Evolutionary conservation across 2,888 invertebrate genomes (phyloP), one percentile per base, ranked within the genome.

Genomic region (Cantharis lateralis): DNA sequence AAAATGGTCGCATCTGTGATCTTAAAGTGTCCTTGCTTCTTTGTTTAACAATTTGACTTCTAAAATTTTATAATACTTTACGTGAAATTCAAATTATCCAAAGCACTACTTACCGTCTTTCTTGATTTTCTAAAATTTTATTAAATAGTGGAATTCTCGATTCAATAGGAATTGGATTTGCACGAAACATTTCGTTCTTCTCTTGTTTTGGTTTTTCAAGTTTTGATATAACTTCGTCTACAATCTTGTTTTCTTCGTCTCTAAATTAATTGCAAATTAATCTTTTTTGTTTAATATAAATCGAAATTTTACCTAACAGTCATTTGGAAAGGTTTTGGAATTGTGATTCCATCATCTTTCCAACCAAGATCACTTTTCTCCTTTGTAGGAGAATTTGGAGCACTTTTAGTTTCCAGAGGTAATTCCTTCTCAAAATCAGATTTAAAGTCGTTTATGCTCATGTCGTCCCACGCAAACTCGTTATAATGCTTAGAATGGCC

Each of bases 81-180:
- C 28, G 15, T 16, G 20, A 20, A 48, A 15, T 24, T 1, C 4
- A 15, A n/a, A 16, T 24, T 10, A 13, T 9, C n/a, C 10, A 10
- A 26, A 26, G 11, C 13, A 20, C 15, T 63, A 75, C 78, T 78
- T 82, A 93, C 94, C 93, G 92, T 89, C 91, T 91, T 84, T 94
- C 93, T 87, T 93, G 93, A 78, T 93, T 93, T 80, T 92, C 92
- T 83, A 94, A 88, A 79, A 94, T 91, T 89, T 93, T 93, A 83
- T 94, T 92, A 82, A 93, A 94, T 15, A 94, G 89, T 0, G 93
- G 93, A 77, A 94, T 91, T 82, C 92, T 91, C 0, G 94, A 93
- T 81, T 93, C 93, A 62, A 94, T 90, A 0, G 94, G 94, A 75
- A 94, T 90, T 2, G 93, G 92, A 82, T 91, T 90, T 1, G 92